Evolutionary conservation across 53 echinoderm and acorn worm genomes (phyloP).

Genomic region (Glandiceps talaboti): DNA sequence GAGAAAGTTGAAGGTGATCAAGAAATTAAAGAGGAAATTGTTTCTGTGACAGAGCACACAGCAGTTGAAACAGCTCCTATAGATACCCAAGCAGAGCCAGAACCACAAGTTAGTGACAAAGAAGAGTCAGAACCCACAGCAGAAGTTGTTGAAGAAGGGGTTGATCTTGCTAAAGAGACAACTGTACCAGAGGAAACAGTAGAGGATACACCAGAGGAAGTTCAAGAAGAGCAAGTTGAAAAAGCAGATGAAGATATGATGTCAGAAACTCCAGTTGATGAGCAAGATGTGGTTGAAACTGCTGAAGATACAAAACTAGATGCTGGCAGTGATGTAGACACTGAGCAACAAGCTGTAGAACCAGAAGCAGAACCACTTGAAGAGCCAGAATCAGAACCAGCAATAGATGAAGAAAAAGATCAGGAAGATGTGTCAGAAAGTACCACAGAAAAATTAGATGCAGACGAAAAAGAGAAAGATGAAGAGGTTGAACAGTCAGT

Average conservation of each 20-base stretch:
- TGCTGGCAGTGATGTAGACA: too few species aligned
- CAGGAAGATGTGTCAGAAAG: neutral
- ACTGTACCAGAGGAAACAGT: neutral
- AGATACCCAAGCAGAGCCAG: neutral
- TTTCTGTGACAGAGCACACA: neutral
- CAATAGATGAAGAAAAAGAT: neutral
- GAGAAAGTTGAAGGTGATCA: neutral
- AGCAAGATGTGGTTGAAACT: neutral
- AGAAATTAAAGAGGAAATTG: neutral
- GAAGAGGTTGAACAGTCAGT: neutral
- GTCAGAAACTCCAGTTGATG: neutral
- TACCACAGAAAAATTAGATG: neutral
- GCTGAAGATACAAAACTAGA: too few species aligned
- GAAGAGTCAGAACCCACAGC: neutral
- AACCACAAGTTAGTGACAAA: too few species aligned
- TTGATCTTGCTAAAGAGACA: neutral
- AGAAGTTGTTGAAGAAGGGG: neutral
- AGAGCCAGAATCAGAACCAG: neutral
- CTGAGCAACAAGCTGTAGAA: neutral
- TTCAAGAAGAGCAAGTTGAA: neutral
- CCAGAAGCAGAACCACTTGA: neutral
- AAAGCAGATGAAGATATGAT: neutral
- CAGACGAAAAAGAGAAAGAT: neutral
- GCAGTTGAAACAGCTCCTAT: neutral
- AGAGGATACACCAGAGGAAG: neutral